Conservation (phyloP, 30 jellyfish, hydroid and myxozoan genomes). For the Cassiopea andromeda region DNA sequence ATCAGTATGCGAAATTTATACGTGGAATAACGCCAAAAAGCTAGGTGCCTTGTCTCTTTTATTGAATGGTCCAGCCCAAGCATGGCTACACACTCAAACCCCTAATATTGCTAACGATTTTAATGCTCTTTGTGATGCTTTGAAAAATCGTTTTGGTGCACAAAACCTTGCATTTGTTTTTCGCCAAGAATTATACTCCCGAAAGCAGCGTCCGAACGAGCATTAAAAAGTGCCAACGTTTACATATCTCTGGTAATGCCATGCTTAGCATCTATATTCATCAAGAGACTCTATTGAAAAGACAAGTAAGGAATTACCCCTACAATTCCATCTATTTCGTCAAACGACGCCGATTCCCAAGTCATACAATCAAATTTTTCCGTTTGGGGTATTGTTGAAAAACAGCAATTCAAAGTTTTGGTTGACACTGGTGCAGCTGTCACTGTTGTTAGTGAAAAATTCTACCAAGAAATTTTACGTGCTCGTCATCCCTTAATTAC, state of each 20-base stretch:
- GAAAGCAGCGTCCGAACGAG: constrained; percentile 24
- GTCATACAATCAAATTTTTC: not conserved
- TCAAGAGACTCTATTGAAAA: not conserved
- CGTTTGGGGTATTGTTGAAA: constrained; percentile 18
- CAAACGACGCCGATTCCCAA: not conserved
- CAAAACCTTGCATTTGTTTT: constrained; percentile 7
- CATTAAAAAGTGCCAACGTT: not conserved
- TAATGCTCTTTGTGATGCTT: not conserved
- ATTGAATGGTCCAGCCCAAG: constrained; percentile 47
- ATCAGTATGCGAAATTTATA: constrained; percentile 6
- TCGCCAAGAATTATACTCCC: constrained; percentile 39
- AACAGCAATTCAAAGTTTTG: constrained; percentile 9
- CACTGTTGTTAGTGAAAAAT: constrained; percentile 33
- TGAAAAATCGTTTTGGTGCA: constrained; percentile 33
- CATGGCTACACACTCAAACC: constrained; percentile 29
- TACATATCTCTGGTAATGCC: not conserved
- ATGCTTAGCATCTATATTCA: constrained; percentile 14
- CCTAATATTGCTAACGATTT: not conserved
- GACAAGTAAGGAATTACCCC: not conserved
- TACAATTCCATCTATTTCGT: constrained; percentile 8
- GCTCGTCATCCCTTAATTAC: too few relatives aligned
- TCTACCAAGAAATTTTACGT: too few relatives aligned
- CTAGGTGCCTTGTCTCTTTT: constrained; percentile 13
- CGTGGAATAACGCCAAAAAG: constrained; percentile 29
- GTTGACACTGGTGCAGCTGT: constrained; percentile 30